These are phyloP conservation scores for Rhynchonycteris naso DNA, from an alignment of 2,797 vertebrate genomes.

Conservation along the genomic window DNA sequence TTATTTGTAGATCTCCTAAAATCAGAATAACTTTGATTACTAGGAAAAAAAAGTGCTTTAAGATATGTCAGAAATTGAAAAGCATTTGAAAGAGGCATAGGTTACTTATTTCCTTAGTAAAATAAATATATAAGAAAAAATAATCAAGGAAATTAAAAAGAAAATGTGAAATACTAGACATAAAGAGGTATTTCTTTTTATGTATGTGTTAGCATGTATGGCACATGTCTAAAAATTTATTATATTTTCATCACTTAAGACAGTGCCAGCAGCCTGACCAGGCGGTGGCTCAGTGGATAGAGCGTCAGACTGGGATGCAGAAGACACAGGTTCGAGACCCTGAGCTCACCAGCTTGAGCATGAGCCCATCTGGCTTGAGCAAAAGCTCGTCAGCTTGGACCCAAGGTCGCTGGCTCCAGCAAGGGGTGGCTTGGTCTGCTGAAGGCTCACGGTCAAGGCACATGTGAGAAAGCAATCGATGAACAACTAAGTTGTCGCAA, in stretches of 20 bases:
- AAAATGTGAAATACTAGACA: neutral
- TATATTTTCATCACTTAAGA: neutral
- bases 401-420: too few species aligned
- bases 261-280: too few species aligned
- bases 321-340: too few species aligned
- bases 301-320: too few species aligned
- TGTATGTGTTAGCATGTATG: neutral
- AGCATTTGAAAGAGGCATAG: neutral
- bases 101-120: neutral
- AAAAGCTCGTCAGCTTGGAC: too few species aligned
- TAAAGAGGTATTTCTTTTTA: neutral
- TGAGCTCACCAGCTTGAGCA: too few species aligned
- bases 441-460: too few species aligned
- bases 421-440: too few species aligned
- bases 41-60: neutral
- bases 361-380: too few species aligned
- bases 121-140: conserved; percentile 9
- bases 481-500: too few species aligned
- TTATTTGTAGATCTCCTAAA: neutral
- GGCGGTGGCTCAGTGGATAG: too few species aligned
- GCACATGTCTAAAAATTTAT: neutral
- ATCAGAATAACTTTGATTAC: neutral
- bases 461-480: too few species aligned
- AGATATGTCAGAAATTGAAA: neutral
- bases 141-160: neutral